Evolutionary conservation across 2,113 vertebrate species (phyloP), one percentile per base, ranked within the genome.

Genomic region (Platysternon megacephalum): DNA sequence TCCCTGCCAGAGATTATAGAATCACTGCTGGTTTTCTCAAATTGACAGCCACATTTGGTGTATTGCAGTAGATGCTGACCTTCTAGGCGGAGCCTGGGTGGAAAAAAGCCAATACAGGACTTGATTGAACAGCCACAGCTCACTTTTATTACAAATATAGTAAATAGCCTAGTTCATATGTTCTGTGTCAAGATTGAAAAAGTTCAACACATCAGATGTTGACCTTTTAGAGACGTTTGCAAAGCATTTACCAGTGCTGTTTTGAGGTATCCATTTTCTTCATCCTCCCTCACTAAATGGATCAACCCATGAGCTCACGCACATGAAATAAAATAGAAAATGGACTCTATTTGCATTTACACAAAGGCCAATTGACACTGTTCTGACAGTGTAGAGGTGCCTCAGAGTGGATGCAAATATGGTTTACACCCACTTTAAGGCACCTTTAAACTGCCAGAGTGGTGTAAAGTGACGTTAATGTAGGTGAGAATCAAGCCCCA

Each of bases 281-380:
- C 39, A 51, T 90, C 93, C 13, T 3, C 9, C 87, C 79, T 90
- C 51, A 79, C 46, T 65, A 16, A 78, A 28, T 42, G 8, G 26
- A 16, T 89, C 79, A 81, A 84, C 21, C 19, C 9, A 44, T 61
- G n/a, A 86, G 42, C 86, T 88, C 65, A 79, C 19, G 78, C 65
- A 86, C 55, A 44, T 2, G 12, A 65, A 88, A 76, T 53, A 93
- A 74, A 65, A 86, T 21, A 44, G 26, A 83, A 82, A 56, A 83
- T 56, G 39, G 55, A 29, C 39, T 32, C 42, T 5, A 80, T 92
- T 88, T 91, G 22, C 49, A 58, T 93, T 88, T 93, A n/a, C 29
- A 52, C 51, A 1, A 8, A 84, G 32, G 8, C 19, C 51, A 8
- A 53, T 91, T 96, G 85, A 81, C 79, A 42, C 1, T 2, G 2